Evolutionary conservation across 1,140 invertebrate genomes (phyloP).

Genomic region (Chrysopa pallens): DNA sequence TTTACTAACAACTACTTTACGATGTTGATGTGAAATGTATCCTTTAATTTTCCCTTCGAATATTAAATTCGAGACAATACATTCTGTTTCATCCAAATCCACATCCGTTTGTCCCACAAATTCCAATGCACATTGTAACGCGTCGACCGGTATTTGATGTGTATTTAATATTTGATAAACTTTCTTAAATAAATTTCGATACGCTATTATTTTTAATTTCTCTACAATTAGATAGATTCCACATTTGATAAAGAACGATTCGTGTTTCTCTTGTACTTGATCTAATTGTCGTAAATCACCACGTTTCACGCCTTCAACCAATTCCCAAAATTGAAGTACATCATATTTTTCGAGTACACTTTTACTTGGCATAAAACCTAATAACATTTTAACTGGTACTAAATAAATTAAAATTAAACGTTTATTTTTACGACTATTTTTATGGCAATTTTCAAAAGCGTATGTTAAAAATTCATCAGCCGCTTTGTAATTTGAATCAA

Average conservation of each 20-base stretch:
- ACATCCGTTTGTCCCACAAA: constrained; percentile 69
- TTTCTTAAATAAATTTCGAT: constrained; percentile 93
- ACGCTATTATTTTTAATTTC: constrained; percentile 87
- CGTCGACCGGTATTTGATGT: constrained; percentile 77
- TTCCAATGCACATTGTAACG: constrained; percentile 63
- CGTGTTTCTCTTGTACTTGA: constrained; percentile 66
- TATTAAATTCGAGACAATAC: constrained; percentile 92
- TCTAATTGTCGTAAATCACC: constrained; percentile 79
- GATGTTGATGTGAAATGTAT: constrained; percentile 93
- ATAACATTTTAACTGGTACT: constrained; percentile 91
- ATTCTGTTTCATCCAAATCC: constrained; percentile 85
- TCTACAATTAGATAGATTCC: constrained; percentile 95
- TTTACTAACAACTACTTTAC: constrained; percentile 94
- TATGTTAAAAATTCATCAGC: constrained; percentile 85
- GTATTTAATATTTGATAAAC: constrained; percentile 74
- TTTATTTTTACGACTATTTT: constrained; percentile 71
- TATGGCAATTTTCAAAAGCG: constrained; percentile 84
- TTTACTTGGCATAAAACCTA: constrained; percentile 78
- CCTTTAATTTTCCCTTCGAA: constrained; percentile 89
- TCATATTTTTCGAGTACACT: constrained; percentile 75
- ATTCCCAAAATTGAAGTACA: constrained; percentile 74
- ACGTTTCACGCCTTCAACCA: constrained; percentile 71
- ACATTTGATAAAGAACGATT: constrained; percentile 83
- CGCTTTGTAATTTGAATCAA: constrained; percentile 86
- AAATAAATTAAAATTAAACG: constrained; percentile 87